Percentiles rank a stretch among this genome's conserved stretches.
Conservation (phyloP, 2,797 vertebrate genomes). For the Molossus molossus region DNA sequence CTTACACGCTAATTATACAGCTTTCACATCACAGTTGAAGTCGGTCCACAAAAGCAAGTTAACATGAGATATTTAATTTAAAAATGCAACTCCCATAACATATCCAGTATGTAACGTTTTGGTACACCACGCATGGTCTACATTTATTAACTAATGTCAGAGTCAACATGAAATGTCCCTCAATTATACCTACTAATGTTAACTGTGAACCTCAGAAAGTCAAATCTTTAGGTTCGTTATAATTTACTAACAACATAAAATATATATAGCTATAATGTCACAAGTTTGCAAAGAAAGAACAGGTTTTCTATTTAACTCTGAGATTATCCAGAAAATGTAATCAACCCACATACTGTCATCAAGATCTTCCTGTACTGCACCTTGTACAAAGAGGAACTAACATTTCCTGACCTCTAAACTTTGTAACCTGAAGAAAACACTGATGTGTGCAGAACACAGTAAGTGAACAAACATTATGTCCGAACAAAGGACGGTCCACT, state of each 20-base stretch:
- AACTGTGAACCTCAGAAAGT: background rate
- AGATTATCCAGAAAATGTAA: background rate
- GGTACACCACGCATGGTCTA: background rate
- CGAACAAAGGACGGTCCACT: background rate
- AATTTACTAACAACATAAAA: conserved; percentile 34
- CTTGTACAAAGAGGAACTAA: background rate
- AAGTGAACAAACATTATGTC: background rate
- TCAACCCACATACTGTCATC: background rate
- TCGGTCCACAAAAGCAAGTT: background rate
- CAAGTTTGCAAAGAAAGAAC: background rate
- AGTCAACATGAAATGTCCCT: background rate
- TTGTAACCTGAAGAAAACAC: background rate
- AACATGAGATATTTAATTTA: background rate
- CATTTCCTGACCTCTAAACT: background rate
- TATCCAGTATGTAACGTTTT: background rate
- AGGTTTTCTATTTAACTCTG: background rate
- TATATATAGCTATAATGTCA: background rate
- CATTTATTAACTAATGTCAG: background rate
- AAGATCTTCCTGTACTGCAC: background rate
- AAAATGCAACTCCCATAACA: background rate
- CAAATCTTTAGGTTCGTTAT: background rate
- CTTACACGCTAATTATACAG: background rate
- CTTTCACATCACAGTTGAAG: background rate
- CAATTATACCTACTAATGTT: background rate
- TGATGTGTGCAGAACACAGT: background rate